A percentile compares a stretch with the other conserved stretches of the same genome.
These are phyloP conservation scores for Sciurus niger DNA, from an alignment of 2,113 vertebrate species.

Conservation along the genomic window DNA sequence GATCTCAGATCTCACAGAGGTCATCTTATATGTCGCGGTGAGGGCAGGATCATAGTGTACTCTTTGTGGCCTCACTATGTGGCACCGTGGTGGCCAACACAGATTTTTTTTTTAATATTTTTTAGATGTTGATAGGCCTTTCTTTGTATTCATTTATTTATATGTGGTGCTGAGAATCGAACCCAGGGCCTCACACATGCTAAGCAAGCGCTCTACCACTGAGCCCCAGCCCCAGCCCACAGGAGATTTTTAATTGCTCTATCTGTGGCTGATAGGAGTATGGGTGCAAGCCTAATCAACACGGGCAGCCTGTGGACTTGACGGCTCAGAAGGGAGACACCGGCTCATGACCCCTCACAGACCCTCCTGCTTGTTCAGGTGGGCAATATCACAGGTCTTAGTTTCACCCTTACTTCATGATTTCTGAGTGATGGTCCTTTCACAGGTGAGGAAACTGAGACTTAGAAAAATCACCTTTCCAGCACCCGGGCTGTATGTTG, in stretches of 20 bases:
- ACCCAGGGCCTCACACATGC: too few relatives aligned
- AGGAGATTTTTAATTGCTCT: neutral
- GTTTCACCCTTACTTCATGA: neutral
- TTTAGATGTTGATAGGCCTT: too few relatives aligned
- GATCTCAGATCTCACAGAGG: neutral
- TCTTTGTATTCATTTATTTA: too few relatives aligned
- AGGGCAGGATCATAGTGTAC: neutral
- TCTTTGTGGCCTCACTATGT: neutral
- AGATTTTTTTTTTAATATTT: too few relatives aligned
- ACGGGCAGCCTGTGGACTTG: too few relatives aligned
- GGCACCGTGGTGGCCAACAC: fast-evolving
- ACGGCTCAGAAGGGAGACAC: neutral
- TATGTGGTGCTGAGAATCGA: too few relatives aligned
- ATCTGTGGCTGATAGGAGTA: neutral
- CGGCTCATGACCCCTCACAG: neutral
- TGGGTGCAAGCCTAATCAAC: neutral
- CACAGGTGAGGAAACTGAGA: neutral
- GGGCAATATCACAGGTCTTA: neutral
- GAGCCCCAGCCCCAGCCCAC: too few relatives aligned
- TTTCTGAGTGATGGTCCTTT: neutral
- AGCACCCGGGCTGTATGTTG: neutral
- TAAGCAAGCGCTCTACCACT: too few relatives aligned
- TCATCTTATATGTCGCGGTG: neutral
- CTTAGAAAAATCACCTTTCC: slow-evolving; percentile 15
- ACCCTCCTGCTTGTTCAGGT: neutral